Base-by-base conservation (phyloP, 2,797 vertebrate genomes). In the Onychomys torridus region DNA sequence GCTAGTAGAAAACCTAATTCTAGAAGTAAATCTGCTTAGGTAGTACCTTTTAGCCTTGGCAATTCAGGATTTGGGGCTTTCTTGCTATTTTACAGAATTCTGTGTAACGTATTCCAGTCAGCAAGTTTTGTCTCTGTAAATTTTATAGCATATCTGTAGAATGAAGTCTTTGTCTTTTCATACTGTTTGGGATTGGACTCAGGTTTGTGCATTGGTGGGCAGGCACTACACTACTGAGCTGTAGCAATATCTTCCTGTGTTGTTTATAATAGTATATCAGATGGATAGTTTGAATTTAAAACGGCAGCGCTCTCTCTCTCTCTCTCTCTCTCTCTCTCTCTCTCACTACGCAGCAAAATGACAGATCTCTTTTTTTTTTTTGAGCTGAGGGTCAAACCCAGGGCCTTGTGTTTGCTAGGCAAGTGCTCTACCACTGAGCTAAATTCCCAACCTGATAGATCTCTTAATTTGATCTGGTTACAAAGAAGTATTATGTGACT, bases 341-440 rank as follows among this genome's bases (percentile, higher is more conserved):
- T 69, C 12, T 93, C n/a, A 73, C n/a, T 14, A 4, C n/a, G 9
- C 21, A n/a, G n/a, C n/a, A 93, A 82, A 95, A 81, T 94, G 55
- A 90, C 32, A 95, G 79, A 29, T 89, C 12, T 89, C 19, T 92
- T 93, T n/a, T n/a, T n/a, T n/a, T n/a, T n/a, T n/a, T n/a, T n/a
- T n/a, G n/a, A n/a, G n/a, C n/a, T n/a, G n/a, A n/a, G n/a, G n/a
- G n/a, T n/a, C n/a, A n/a, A n/a, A n/a, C n/a, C n/a, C n/a, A n/a
- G n/a, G n/a, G n/a, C n/a, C n/a, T n/a, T n/a, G n/a, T n/a, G n/a
- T n/a, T n/a, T n/a, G n/a, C n/a, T n/a, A n/a, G n/a, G n/a, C n/a
- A n/a, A n/a, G n/a, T n/a, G n/a, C n/a, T n/a, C n/a, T n/a, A n/a
- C n/a, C n/a, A n/a, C n/a, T n/a, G n/a, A n/a, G n/a, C n/a, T n/a